Conservation (phyloP, 2,888 invertebrate genomes). For the Protophormia terraenovae region DNA sequence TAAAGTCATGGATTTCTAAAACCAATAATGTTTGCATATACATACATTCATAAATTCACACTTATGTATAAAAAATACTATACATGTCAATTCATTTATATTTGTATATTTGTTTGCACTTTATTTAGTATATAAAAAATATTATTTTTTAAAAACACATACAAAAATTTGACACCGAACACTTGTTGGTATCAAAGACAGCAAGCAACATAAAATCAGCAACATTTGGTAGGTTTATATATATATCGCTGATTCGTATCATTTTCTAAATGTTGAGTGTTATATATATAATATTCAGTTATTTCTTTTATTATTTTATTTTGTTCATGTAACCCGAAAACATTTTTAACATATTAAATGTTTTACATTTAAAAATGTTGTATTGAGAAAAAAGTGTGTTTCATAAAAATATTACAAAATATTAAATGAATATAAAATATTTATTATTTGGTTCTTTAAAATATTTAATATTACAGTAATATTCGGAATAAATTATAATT, state of each 20-base stretch:
- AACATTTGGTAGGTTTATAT: neutral
- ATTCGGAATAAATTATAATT: no score
- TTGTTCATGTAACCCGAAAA: neutral
- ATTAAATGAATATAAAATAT: neutral
- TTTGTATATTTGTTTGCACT: neutral
- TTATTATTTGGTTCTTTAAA: no score
- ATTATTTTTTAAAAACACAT: neutral
- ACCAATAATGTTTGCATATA: neutral
- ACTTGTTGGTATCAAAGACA: slow-evolving; percentile 43
- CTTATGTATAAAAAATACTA: no score
- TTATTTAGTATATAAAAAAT: neutral
- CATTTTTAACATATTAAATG: neutral
- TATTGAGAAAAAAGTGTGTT: neutral
- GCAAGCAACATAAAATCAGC: neutral
- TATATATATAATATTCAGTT: neutral
- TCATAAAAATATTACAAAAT: neutral
- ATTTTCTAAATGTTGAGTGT: neutral
- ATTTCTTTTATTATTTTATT: neutral
- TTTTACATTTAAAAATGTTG: neutral
- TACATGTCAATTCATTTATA: neutral
- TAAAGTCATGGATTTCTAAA: neutral
- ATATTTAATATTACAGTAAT: no score
- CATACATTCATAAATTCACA: no score
- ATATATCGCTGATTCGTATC: neutral
- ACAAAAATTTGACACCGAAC: slow-evolving; percentile 41